Evolutionary conservation across 92 coral and sea anemone genomes (phyloP), one percentile per base, ranked within the genome.

Genomic region (Anthopleura xanthogrammica): DNA sequence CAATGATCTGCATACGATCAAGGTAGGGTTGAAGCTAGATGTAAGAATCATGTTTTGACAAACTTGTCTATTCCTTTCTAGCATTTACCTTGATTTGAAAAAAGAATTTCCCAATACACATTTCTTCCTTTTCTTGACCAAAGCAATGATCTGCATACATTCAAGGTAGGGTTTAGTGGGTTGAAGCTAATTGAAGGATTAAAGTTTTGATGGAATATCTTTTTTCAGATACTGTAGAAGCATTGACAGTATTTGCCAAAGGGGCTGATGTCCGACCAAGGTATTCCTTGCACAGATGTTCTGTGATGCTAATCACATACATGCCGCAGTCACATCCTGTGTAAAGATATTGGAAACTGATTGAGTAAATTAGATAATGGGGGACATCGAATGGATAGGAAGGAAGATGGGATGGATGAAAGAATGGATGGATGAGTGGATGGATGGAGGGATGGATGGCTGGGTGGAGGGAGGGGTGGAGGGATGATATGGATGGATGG

Each of bases 311-410:
- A 46, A 95, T 87, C 43, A 90, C 98, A 84, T 91, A 95, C 72
- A 95, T 85, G 29, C 98, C 98, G 81, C 98, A 95, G 79, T 95
- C 97, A 74, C 90, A 83, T 19, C 92, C 98, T 95, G 83, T 39
- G 20, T 56, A 4, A 62, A 64, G 4, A 60, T 40, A 29, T 40
- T 19, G 55, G 62, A 60, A 60, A 17, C 62, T 54, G 78, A 60
- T 46, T 52, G 41, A 42, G 29, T 20, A 16, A 36, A 29, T 29
- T 29, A 29, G 36, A 29, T 29, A 29, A 29, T 29, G 36, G 36
- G 36, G 36, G 36, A 29, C 36, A 29, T 40, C 0, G n/a, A 12
- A 62, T 50, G 29, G 17, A 19, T 20, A n/a, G 23, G 7, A 29
- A 0, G 23, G 70, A 19, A 19, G 16, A 13, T 0, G 1, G 64